Conservation (phyloP, 2,113 vertebrate genomes). For the Gambusia holbrooki region DNA sequence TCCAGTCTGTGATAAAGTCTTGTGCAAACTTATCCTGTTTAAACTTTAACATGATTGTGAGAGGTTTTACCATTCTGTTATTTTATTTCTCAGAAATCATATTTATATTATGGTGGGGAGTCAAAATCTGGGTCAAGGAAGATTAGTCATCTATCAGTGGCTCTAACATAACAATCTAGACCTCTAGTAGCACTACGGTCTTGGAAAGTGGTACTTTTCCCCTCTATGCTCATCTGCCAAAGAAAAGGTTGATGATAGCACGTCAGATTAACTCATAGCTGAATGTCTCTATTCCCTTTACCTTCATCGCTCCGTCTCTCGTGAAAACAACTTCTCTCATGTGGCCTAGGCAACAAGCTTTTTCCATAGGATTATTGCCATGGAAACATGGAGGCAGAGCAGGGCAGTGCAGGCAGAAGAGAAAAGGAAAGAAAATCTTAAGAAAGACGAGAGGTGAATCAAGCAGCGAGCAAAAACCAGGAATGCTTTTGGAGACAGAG, state of each 20-base stretch:
- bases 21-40: not conserved
- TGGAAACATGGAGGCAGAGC: constrained; percentile 63
- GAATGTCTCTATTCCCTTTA: constrained; percentile 21
- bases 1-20: too few species aligned
- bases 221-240: not conserved
- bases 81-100: constrained; percentile 28
- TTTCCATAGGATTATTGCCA: constrained; percentile 72
- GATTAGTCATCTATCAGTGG: constrained; percentile 1
- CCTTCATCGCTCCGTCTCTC: constrained; percentile 23
- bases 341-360: constrained; percentile 72
- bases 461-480: constrained; percentile 6
- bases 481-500: not conserved
- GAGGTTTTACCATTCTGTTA: not conserved
- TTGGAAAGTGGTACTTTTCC: not conserved
- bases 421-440: constrained; percentile 15
- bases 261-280: not conserved
- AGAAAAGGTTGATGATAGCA: constrained; percentile 18
- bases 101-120: not conserved
- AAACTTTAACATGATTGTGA: not conserved
- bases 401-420: constrained; percentile 35
- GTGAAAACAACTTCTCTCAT: constrained; percentile 46
- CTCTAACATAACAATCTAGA: not conserved
- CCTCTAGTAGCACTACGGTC: not conserved
- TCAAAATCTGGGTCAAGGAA: constrained; percentile 3
- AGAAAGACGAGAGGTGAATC: constrained; percentile 23